These are phyloP conservation scores for Loris lydekkerianus DNA, from an alignment of 2,797 vertebrate genomes.

Conservation along the genomic window DNA sequence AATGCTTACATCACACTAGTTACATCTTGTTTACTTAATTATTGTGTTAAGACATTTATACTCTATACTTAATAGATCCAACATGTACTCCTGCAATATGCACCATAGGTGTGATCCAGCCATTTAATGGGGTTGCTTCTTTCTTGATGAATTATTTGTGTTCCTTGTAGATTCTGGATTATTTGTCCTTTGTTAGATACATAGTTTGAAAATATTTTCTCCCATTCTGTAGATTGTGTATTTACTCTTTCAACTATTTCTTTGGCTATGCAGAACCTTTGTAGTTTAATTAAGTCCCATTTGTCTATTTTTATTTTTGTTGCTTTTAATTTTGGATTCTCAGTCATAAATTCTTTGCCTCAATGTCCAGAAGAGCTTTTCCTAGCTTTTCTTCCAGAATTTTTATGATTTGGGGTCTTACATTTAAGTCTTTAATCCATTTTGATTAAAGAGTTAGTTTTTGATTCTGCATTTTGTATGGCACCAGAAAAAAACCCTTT, in stretches of 20 bases:
- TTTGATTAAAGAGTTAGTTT: background rate
- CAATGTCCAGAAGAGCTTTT: background rate
- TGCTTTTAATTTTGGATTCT: background rate
- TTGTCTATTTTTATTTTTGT: background rate
- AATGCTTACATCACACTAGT: too few species aligned
- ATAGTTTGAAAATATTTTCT: background rate
- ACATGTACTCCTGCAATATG: too few species aligned
- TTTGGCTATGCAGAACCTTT: background rate
- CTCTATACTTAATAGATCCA: too few species aligned
- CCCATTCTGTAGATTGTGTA: background rate
- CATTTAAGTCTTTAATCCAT: background rate
- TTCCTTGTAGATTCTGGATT: background rate
- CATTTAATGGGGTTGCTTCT: background rate
- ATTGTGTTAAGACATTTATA: too few species aligned
- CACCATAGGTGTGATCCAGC: too few species aligned
- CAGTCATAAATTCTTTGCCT: background rate
- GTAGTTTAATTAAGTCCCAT: background rate
- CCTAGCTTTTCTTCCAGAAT: background rate
- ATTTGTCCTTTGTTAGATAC: background rate
- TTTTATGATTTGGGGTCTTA: background rate
- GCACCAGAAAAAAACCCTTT: too few species aligned
- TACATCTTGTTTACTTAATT: too few species aligned
- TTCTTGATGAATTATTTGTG: background rate
- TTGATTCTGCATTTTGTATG: too few species aligned
- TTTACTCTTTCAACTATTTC: background rate